Evolutionary conservation across 2,797 vertebrate species (phyloP).

Genomic region (Melanotaenia parkinsoni): DNA sequence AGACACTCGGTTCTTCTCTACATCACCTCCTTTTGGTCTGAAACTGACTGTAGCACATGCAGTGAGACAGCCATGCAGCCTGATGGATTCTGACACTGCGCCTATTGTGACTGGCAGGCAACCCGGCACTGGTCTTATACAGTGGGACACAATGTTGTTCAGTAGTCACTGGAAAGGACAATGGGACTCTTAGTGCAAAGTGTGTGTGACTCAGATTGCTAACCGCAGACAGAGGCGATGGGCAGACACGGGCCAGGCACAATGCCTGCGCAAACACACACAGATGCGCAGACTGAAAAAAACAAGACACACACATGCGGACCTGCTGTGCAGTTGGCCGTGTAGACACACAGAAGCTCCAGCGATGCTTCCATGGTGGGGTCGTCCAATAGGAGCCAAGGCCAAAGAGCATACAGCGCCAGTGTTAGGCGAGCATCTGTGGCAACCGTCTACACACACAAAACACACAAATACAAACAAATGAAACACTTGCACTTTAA

Average conservation of each 20-base stretch:
- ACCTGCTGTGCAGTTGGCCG: slow-evolving; percentile 88
- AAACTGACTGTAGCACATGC: slow-evolving; percentile 43
- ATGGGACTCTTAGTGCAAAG: slow-evolving; percentile 63
- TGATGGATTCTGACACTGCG: slow-evolving; percentile 61
- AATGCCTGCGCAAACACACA: slow-evolving; percentile 61
- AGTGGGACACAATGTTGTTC: slow-evolving; percentile 69
- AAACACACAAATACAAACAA: slow-evolving; percentile 2
- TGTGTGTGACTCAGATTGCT: slow-evolving; percentile 72
- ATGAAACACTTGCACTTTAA: background rate
- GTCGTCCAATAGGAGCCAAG: slow-evolving; percentile 92
- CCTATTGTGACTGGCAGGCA: slow-evolving; percentile 68
- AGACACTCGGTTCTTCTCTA: slow-evolving; percentile 41
- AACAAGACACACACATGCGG: slow-evolving; percentile 37
- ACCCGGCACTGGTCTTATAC: slow-evolving; percentile 61
- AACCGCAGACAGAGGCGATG: slow-evolving; percentile 59
- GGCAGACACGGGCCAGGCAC: slow-evolving; percentile 71
- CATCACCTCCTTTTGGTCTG: slow-evolving; percentile 55
- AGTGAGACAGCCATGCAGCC: slow-evolving; percentile 48
- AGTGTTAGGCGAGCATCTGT: slow-evolving; percentile 84
- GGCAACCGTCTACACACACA: slow-evolving; percentile 82
- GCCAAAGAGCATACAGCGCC: slow-evolving; percentile 89
- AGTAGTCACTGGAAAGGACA: slow-evolving; percentile 67
- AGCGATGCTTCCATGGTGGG: slow-evolving; percentile 86
- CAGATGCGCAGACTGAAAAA: slow-evolving; percentile 32
- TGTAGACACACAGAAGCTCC: slow-evolving; percentile 94